Percentiles rank a stretch among this genome's conserved stretches.
Evolutionary conservation across 2,888 invertebrate species (phyloP).

Genomic region (Asteroscopus sphinx): DNA sequence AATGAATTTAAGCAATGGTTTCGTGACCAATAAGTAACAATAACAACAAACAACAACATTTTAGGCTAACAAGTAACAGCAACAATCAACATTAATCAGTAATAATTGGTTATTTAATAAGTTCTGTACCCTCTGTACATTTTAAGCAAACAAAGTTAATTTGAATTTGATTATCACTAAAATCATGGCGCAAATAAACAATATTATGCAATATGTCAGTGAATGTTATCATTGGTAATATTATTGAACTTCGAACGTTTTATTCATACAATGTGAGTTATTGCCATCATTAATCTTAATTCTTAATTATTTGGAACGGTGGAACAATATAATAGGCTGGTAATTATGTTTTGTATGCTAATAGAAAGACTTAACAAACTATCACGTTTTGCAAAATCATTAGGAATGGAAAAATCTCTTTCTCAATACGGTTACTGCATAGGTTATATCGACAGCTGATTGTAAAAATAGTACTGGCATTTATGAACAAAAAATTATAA

Average conservation of each 20-base stretch:
- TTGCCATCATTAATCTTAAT: slow-evolving; percentile 29
- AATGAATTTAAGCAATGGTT: too few relatives aligned
- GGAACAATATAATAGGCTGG: slow-evolving; percentile 15
- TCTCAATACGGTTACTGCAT: background rate
- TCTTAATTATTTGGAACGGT: slow-evolving; percentile 41
- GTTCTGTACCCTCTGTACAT: too few relatives aligned
- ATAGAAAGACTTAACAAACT: slow-evolving; percentile 27
- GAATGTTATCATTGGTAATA: slow-evolving; percentile 24
- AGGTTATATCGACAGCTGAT: background rate
- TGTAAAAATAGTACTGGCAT: slow-evolving; percentile 1
- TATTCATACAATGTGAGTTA: slow-evolving; percentile 33
- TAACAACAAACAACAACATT: too few relatives aligned
- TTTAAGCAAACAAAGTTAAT: background rate
- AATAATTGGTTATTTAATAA: too few relatives aligned
- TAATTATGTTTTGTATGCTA: slow-evolving; percentile 35
- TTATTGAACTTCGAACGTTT: slow-evolving; percentile 37
- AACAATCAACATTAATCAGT: slow-evolving; percentile 1
- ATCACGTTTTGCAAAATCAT: slow-evolving; percentile 38
- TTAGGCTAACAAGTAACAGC: too few relatives aligned
- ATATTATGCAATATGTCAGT: slow-evolving; percentile 27
- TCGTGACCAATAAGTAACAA: too few relatives aligned
- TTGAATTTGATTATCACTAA: slow-evolving; percentile 10
- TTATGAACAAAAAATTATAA: background rate
- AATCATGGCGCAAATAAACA: slow-evolving; percentile 28
- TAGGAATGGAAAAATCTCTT: slow-evolving; percentile 12